phyloP scores from a whole-genome alignment of 2,797 vertebrate genomes.

The Danio aesculapii region DNA sequence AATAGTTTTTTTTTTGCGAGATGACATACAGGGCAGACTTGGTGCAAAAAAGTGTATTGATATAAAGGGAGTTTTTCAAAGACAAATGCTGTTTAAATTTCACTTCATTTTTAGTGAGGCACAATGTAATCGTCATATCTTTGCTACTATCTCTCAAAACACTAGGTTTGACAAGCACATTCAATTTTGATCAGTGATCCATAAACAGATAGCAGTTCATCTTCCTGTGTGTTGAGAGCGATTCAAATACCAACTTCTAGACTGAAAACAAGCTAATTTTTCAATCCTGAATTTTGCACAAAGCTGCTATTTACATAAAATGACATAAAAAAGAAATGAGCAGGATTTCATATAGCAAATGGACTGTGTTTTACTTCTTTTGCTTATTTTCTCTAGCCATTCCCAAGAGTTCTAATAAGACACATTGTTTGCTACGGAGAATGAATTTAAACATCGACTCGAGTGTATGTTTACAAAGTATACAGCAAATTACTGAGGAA shows the following conservation, averaged over 20 bases:
- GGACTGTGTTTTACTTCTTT: conserved; percentile 21
- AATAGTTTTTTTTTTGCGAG: neutral
- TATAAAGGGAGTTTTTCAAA: no score
- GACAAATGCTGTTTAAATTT: neutral
- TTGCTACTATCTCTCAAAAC: no score
- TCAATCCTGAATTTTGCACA: neutral
- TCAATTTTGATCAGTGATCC: no score
- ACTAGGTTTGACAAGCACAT: no score
- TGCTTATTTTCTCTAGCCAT: conserved; percentile 25
- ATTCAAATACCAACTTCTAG: neutral
- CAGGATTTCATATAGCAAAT: conserved; percentile 3
- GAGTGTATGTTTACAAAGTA: conserved; percentile 51
- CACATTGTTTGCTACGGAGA: neutral
- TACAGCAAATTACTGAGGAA: conserved; percentile 43
- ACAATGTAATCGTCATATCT: no score
- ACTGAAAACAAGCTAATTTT: neutral
- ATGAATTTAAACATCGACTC: conserved; percentile 41
- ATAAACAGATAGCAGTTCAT: no score
- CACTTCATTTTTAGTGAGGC: neutral
- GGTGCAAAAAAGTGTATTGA: neutral
- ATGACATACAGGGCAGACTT: neutral
- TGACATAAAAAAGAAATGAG: neutral
- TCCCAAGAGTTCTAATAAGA: conserved; percentile 31
- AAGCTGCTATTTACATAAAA: neutral
- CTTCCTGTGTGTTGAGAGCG: neutral